Evolutionary conservation across 92 coral and sea anemone species (phyloP).

Genomic region (Paramuricea clavata): DNA sequence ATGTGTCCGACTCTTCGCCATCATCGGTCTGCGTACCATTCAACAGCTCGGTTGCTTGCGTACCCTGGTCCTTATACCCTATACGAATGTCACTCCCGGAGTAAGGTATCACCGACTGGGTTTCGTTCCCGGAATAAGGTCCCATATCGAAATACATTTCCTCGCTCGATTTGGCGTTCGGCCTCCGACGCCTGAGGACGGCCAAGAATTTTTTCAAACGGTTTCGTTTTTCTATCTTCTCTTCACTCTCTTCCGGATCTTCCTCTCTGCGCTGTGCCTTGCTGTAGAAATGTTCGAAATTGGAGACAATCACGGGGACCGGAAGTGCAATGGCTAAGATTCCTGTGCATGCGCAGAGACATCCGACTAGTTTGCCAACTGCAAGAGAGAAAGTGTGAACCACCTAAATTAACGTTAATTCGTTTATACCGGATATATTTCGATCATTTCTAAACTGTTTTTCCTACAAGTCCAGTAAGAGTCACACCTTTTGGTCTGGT

Average conservation of each 20-base stretch:
- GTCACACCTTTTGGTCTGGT: no score
- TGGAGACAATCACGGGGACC: slow-evolving; percentile 46
- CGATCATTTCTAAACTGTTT: no score
- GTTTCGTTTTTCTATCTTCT: slow-evolving; percentile 33
- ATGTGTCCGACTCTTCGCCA: neutral
- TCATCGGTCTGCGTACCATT: neutral
- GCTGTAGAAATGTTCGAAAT: slow-evolving; percentile 55
- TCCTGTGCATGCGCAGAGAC: slow-evolving; percentile 51
- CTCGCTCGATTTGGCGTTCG: slow-evolving; percentile 17
- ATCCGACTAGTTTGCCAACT: slow-evolving; percentile 51
- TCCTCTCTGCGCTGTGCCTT: slow-evolving; percentile 42
- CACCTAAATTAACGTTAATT: no score
- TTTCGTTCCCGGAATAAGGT: slow-evolving; percentile 5
- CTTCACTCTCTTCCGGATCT: slow-evolving; percentile 6
- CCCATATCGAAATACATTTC: slow-evolving; percentile 44
- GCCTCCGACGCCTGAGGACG: slow-evolving; percentile 2
- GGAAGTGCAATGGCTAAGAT: slow-evolving; percentile 45
- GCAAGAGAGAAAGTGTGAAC: neutral
- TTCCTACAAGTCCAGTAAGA: no score
- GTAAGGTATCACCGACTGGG: neutral
- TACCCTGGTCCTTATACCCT: neutral
- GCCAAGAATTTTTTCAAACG: slow-evolving; percentile 30
- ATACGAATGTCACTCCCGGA: neutral
- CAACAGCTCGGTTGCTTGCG: neutral
- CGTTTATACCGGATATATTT: no score